phyloP scores from a whole-genome alignment of 1,140 invertebrate genomes.

The Aphaenogaster rudis region DNA sequence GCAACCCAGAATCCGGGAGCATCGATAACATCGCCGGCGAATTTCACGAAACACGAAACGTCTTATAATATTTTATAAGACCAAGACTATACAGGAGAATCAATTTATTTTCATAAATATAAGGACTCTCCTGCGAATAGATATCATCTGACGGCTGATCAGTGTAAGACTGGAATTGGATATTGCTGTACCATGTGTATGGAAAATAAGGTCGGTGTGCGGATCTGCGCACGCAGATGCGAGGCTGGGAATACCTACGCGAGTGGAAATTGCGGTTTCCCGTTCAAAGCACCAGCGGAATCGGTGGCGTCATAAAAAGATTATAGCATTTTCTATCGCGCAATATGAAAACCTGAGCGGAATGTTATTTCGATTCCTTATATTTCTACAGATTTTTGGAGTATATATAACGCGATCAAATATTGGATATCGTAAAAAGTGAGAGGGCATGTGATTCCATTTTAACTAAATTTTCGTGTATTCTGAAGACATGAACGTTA shows the following conservation, averaged over 20 bases:
- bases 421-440: conserved; percentile 13
- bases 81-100: conserved; percentile 1
- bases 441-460: not conserved
- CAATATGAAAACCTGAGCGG: conserved; percentile 58
- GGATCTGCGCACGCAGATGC: conserved; percentile 49
- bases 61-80: conserved; percentile 24
- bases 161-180: conserved; percentile 45
- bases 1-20: not conserved
- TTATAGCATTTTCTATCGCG: conserved; percentile 60
- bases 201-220: conserved; percentile 30
- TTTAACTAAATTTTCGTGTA: not conserved
- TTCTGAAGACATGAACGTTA: not conserved
- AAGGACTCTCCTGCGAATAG: not conserved
- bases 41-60: not conserved
- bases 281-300: conserved; percentile 55
- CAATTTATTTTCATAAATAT: conserved; percentile 32
- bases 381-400: conserved; percentile 49
- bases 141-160: conserved; percentile 28
- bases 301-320: conserved; percentile 57
- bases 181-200: conserved; percentile 28
- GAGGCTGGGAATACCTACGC: conserved; percentile 42
- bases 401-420: conserved; percentile 49
- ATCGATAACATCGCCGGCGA: conserved; percentile 14
- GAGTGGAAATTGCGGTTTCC: conserved; percentile 54
- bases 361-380: conserved; percentile 54